Evolutionary conservation across 1,140 invertebrate genomes (phyloP).

Genomic region (Papilio dardanus): DNA sequence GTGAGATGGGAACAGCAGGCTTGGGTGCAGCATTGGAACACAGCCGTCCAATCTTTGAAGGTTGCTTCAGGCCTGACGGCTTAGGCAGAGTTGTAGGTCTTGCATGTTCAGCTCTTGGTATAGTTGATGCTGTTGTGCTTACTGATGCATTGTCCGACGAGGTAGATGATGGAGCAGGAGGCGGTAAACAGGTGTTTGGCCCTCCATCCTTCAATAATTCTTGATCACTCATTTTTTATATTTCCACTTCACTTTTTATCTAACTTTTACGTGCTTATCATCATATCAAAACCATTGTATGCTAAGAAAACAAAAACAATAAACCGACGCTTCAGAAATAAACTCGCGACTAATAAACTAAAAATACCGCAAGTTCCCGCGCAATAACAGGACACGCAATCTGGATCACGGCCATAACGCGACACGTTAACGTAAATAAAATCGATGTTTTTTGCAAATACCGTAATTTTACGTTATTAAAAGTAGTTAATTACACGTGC

Average conservation of each 20-base stretch:
- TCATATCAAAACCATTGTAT: constrained; percentile 45
- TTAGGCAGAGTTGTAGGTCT: constrained; percentile 70
- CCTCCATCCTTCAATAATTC: constrained; percentile 42
- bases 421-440: constrained; percentile 62
- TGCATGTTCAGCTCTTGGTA: constrained; percentile 50
- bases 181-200: constrained; percentile 45
- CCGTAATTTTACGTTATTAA: constrained; percentile 28
- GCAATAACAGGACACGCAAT: constrained; percentile 75
- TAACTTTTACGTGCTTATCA: constrained; percentile 46
- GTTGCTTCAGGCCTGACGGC: constrained; percentile 83
- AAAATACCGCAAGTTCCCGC: constrained; percentile 78
- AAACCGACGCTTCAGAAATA: constrained; percentile 58
- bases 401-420: constrained; percentile 79
- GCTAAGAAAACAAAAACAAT: constrained; percentile 48
- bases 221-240: constrained; percentile 75
- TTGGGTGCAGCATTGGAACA: constrained; percentile 83
- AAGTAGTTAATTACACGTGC: constrained; percentile 22
- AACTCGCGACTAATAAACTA: constrained; percentile 71
- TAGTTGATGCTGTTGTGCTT: constrained; percentile 61
- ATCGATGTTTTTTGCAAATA: constrained; percentile 43
- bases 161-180: constrained; percentile 58
- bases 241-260: constrained; percentile 56
- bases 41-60: constrained; percentile 84
- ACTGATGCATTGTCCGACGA: constrained; percentile 65
- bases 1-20: constrained; percentile 83